phyloP scores from a whole-genome alignment of 2,113 vertebrate species.

The Picathartes gymnocephalus region DNA sequence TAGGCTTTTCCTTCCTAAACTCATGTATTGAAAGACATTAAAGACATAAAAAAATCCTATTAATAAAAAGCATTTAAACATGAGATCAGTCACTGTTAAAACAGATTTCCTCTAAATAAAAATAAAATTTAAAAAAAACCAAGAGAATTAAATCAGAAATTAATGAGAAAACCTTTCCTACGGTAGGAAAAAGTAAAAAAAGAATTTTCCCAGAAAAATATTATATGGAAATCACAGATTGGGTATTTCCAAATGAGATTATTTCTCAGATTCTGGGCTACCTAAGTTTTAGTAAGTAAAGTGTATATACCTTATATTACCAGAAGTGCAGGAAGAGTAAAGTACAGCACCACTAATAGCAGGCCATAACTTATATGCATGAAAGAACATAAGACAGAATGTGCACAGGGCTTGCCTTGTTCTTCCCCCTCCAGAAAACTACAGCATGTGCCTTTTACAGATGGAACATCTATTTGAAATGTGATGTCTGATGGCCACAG shows the following conservation, averaged over 20 bases:
- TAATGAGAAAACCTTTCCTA: background rate
- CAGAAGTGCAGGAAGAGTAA: background rate
- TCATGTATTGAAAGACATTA: background rate
- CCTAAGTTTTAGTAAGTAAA: background rate
- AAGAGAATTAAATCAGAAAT: conserved; percentile 35
- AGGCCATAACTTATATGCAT: background rate
- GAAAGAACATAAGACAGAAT: background rate
- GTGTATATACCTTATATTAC: background rate
- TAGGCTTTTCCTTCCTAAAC: background rate
- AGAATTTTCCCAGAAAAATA: background rate
- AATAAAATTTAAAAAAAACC: background rate
- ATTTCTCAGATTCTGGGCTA: background rate
- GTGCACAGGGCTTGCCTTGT: background rate
- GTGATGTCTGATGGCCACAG: background rate
- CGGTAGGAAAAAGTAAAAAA: background rate
- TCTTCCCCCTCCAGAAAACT: background rate
- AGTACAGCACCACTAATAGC: background rate
- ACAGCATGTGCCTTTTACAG: background rate
- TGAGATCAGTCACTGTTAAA: background rate
- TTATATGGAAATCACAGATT: background rate
- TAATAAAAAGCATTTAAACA: background rate
- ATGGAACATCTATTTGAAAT: background rate
- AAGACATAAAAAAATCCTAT: background rate
- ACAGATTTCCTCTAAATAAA: background rate
- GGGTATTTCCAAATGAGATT: background rate